A percentile compares a stretch with the other conserved stretches of the same genome.
These are phyloP conservation scores for Vulpes vulpes DNA, from an alignment of 2,113 vertebrate genomes.

Conservation along the genomic window DNA sequence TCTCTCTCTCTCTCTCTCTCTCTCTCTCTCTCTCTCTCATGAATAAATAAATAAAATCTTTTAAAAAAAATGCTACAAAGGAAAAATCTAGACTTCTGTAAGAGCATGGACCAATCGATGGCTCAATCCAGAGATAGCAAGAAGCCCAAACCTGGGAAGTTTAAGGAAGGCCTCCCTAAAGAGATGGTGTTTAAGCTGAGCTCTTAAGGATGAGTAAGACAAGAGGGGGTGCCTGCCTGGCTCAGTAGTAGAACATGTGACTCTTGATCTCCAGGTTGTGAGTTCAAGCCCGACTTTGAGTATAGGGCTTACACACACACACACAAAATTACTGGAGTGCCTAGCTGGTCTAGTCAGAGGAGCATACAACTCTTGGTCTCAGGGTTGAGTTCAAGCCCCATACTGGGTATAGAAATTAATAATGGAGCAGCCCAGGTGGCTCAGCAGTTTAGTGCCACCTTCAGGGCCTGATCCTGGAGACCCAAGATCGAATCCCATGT, in stretches of 20 bases:
- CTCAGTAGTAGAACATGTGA: neutral
- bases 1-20: too few relatives aligned
- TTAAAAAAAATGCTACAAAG: conserved; percentile 11
- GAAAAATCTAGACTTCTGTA: neutral
- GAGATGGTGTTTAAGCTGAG: neutral
- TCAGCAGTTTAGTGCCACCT: too few relatives aligned
- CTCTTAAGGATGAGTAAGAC: neutral
- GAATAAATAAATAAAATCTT: neutral
- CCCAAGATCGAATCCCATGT: too few relatives aligned
- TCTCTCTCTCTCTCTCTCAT: too few relatives aligned
- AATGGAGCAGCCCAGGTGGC: too few relatives aligned
- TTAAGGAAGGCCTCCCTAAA: conserved; percentile 13
- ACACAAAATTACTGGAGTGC: neutral
- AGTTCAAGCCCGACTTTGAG: neutral
- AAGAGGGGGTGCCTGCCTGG: neutral
- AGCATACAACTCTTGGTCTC: neutral
- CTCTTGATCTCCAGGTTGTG: neutral
- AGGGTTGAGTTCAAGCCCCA: neutral
- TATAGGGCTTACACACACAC: neutral
- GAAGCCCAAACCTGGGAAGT: neutral
- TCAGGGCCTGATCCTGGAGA: too few relatives aligned
- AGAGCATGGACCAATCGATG: neutral
- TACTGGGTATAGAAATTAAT: neutral
- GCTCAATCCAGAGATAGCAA: neutral
- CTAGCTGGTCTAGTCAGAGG: neutral